Base-by-base conservation (phyloP, 1,140 invertebrate species). In the Brachionus rubens region DNA sequence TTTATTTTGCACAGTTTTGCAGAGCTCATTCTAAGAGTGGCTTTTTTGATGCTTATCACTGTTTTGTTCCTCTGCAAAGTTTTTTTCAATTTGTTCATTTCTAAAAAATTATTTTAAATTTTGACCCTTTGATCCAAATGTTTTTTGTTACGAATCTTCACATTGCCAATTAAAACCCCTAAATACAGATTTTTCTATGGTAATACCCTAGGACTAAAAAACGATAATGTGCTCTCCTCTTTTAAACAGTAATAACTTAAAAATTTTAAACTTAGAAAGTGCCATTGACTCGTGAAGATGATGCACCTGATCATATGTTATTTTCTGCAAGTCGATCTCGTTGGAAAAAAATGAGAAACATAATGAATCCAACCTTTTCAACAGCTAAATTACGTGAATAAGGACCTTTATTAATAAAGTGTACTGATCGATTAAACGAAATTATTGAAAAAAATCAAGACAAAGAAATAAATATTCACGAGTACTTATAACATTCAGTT, bases 281-380 rank as follows among this genome's bases (percentile, higher is more conserved):
- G 10, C 52, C 52, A 28, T 24, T 24, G 14, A 28, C 52, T 21
- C 24, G 30, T 28, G 26, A 30, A 30, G 67, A 43, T 24, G 21
- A n/a, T n/a, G 19, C 24, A 21, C 28, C 43, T 46, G 67, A 28
- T 21, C 21, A 46, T 33, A 36, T 79, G 33, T 19, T 84, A 6
- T 80, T 82, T 47, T 50, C 56, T 40, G 77, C 84, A 0, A 77
- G 79, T n/a, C 84, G 81, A 62, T 78, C 81, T 10, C 70, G 82
- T 41, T 89, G 89, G 89, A 87, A 86, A 79, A 80, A 85, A 2
- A 77, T 88, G 2, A 81, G 89, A 40, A 80, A 83, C 16, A 88
- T 88, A 67, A 79, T 89, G 41, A 87, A 86, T 9, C 88, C 88
- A 9, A 84, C 87, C 7, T 90, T 89, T 79, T 87, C 87, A 1